Evolutionary conservation across 2,113 vertebrate genomes (phyloP), one percentile per base, ranked within the genome.

Genomic region (Cynopterus brachyotis): DNA sequence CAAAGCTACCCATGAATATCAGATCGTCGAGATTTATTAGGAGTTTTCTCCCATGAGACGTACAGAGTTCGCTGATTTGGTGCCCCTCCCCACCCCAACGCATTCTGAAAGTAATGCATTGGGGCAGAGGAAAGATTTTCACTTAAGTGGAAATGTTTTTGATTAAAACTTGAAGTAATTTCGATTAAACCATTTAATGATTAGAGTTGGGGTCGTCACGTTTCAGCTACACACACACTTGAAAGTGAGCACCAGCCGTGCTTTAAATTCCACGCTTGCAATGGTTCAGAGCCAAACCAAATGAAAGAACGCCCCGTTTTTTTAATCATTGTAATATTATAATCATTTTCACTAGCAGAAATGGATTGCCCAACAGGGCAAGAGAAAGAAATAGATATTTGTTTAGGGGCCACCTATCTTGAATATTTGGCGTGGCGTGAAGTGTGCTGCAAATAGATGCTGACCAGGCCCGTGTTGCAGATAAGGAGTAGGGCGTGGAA

Each of bases 371-470:
- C 37, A 32, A 40, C 5, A 7, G 5, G 26, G 12, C 53, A 50
- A 78, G 42, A 88, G 60, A 20, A 9, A 37, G 66, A 53, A 12
- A 19, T 7, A 5, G 5, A n/a, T 32, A 76, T 15, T 47, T 20
- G n/a, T 0, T 16, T 35, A 75, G 28, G 9, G 40, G 30, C 37
- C 24, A 3, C 2, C 1, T 26, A 24, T 37, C 32, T 16, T 0
- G 12, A 0, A 0, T 35, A 8, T 24, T 9, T 32, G 3, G 28
- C 19, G 1, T 2, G 32, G 32, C 30, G 32, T 13, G 19, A 47
- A 78, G 11, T 9, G 28, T 26, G 35, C 32, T 10, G n/a, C n/a
- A 53, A 32, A 78, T 6, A 64, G 60, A 40, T 55, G 76, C 28
- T 32, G 37, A 47, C 35, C 19, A 50, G 0, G 24, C 26, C 22